phyloP scores from a whole-genome alignment of 2,797 vertebrate genomes.

The Gymnoscopelus microlampas region DNA sequence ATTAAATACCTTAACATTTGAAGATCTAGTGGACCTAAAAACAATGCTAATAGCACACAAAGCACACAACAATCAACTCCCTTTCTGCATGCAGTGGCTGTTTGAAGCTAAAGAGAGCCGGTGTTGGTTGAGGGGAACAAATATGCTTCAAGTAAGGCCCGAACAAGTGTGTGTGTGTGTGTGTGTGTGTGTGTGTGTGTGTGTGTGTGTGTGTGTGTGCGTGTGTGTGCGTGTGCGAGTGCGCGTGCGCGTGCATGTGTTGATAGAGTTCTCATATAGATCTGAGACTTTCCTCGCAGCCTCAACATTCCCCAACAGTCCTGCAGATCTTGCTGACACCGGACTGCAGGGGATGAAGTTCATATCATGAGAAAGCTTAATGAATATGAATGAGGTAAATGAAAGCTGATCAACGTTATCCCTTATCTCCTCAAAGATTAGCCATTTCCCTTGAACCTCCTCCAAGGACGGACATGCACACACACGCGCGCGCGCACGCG shows the following conservation, averaged over 20 bases:
- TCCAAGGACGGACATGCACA: constrained; percentile 69
- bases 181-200: background rate
- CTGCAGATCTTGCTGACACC: constrained; percentile 66
- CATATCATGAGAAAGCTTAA: constrained; percentile 58
- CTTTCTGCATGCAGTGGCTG: too few species aligned
- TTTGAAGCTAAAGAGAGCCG: too few species aligned
- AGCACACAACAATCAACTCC: too few species aligned
- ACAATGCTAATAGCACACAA: too few species aligned
- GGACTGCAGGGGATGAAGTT: constrained; percentile 54
- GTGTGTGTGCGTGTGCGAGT: background rate
- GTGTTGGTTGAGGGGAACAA: too few species aligned
- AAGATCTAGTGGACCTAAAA: too few species aligned
- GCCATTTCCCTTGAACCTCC: constrained; percentile 76
- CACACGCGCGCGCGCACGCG: too few species aligned
- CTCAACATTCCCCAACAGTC: constrained; percentile 66
- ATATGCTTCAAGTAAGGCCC: too few species aligned
- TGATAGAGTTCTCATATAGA: constrained; percentile 70
- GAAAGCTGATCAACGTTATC: constrained; percentile 77
- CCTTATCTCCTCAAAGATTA: constrained; percentile 82
- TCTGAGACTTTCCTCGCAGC: constrained; percentile 49
- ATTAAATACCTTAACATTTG: too few species aligned
- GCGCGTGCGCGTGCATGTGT: background rate
- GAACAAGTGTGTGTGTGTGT: too few species aligned
- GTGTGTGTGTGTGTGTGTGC: background rate
- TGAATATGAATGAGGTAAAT: constrained; percentile 81